Evolutionary conservation across 2,888 invertebrate species (phyloP).

Genomic region (Prosopocoilus inquinatus): DNA sequence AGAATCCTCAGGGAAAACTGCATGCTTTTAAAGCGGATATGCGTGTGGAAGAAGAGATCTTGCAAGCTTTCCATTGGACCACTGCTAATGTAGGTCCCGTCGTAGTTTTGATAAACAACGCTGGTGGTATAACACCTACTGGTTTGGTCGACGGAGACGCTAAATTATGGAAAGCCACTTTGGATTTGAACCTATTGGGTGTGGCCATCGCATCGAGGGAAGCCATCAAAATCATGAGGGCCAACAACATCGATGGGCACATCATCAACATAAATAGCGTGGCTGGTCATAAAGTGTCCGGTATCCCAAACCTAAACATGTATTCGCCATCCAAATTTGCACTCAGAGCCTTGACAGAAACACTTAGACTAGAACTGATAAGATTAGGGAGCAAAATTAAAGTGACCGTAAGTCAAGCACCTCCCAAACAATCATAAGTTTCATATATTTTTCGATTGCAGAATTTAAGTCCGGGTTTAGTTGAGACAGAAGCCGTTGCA

Average conservation of each 20-base stretch:
- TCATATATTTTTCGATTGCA: too few species aligned
- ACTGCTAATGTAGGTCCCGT: too few species aligned
- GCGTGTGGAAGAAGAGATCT: too few species aligned
- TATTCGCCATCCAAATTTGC: slow-evolving; percentile 31
- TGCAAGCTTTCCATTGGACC: too few species aligned
- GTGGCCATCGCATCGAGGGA: slow-evolving; percentile 33
- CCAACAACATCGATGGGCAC: slow-evolving; percentile 35
- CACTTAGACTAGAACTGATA: slow-evolving; percentile 23
- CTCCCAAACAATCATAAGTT: too few species aligned
- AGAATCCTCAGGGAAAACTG: too few species aligned
- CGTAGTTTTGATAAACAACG: too few species aligned
- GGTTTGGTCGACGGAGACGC: slow-evolving; percentile 13
- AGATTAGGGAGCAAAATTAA: slow-evolving; percentile 26
- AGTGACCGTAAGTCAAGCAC: slow-evolving; percentile 27
- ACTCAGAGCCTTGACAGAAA: slow-evolving; percentile 28
- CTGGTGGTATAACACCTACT: too few species aligned
- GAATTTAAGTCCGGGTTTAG: too few species aligned
- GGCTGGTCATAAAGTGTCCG: slow-evolving; percentile 33
- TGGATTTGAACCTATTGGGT: slow-evolving; percentile 17
- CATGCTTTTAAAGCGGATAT: too few species aligned
- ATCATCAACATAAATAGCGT: slow-evolving; percentile 40
- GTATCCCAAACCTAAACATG: slow-evolving; percentile 28
- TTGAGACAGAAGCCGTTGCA: too few species aligned
- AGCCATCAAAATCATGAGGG: slow-evolving; percentile 35
- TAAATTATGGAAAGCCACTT: slow-evolving; percentile 11